A percentile compares a stretch with the other conserved stretches of the same genome.
These are phyloP conservation scores for Encarsia formosa DNA, from an alignment of 2,888 invertebrate genomes.

Conservation along the genomic window DNA sequence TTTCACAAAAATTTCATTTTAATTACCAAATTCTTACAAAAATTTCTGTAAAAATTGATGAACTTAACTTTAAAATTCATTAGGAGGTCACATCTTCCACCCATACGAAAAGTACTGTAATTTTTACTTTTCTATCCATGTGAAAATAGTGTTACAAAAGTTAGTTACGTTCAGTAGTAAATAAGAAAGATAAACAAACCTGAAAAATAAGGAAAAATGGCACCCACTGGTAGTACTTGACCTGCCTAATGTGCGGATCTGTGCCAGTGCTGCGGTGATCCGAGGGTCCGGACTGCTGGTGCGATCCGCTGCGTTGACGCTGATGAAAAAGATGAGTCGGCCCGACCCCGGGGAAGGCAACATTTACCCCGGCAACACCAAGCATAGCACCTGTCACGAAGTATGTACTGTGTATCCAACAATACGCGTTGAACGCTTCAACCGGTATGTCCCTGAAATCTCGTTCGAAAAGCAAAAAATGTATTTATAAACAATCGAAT, in stretches of 20 bases:
- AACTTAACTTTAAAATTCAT: too few relatives aligned
- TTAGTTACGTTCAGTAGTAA: too few relatives aligned
- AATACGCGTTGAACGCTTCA: constrained; percentile 89
- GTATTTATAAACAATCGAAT: too few relatives aligned
- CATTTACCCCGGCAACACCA: constrained; percentile 67
- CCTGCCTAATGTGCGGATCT: constrained; percentile 57
- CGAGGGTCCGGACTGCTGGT: constrained; percentile 58
- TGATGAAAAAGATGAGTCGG: constrained; percentile 51
- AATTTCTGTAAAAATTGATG: too few relatives aligned
- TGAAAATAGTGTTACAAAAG: too few relatives aligned
- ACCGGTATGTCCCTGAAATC: constrained; percentile 87
- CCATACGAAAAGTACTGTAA: too few relatives aligned
- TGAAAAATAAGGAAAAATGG: constrained; percentile 95
- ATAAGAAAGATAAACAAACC: constrained; percentile 57
- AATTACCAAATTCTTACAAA: too few relatives aligned
- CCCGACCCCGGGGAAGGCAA: constrained; percentile 80
- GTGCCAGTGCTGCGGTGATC: neutral
- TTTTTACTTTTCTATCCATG: too few relatives aligned
- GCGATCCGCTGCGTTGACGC: constrained; percentile 59
- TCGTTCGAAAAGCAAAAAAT: too few relatives aligned
- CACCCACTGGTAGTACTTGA: constrained; percentile 95
- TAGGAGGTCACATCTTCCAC: too few relatives aligned
- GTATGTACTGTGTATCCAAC: constrained; percentile 95
- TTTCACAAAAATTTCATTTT: too few relatives aligned
- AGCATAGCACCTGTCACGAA: constrained; percentile 80